Base-by-base conservation (phyloP, 2,888 invertebrate species). In the Galerucella calmariensis region DNA sequence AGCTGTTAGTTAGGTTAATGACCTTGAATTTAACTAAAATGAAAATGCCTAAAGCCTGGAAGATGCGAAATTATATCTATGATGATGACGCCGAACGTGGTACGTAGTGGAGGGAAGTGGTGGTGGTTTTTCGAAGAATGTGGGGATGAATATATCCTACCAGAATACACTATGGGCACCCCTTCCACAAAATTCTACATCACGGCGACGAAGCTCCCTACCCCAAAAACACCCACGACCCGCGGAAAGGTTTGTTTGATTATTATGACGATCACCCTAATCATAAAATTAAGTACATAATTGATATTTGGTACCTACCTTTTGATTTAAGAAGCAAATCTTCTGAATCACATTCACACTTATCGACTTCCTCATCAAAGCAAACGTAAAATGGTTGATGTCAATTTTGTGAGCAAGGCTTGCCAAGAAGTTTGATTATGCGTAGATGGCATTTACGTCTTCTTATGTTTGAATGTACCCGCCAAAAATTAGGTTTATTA, bases 71-170 rank as follows among this genome's bases (percentile, higher is more conserved):
- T 79, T 85, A 84, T 65, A 20, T 62, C 41, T 35, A 58, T 84
- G 85, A 83, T 85, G 86, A 85, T 86, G 87, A 86, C 86, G 85
- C 84, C 83, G 84, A 84, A 81, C 85, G 87, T 87, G 85, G 87
- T 87, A 81, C 85, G 87, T 87, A 86, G 87, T 87, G 87, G 88
- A 87, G 86, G 73, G 71, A 85, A 84, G 86, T 87, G 85, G 87
- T 86, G 86, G 86, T 86, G 86, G 86, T 86, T 86, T 56, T 85
- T 77, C 85, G 85, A 86, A 85, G 86, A 86, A 87, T 86, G 88
- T 88, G 88, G 88, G 88, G 88, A 88, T 88, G 88, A 88, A 87
- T 86, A 85, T 86, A 86, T 87, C 87, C 87, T 86, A 87, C 87
- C 87, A 87, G 87, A 87, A 85, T 85, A 87, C 86, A 82, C 85